Evolutionary conservation across 2,888 invertebrate species (phyloP), one percentile per base, ranked within the genome.

Genomic region (Leptothorax acervorum): DNA sequence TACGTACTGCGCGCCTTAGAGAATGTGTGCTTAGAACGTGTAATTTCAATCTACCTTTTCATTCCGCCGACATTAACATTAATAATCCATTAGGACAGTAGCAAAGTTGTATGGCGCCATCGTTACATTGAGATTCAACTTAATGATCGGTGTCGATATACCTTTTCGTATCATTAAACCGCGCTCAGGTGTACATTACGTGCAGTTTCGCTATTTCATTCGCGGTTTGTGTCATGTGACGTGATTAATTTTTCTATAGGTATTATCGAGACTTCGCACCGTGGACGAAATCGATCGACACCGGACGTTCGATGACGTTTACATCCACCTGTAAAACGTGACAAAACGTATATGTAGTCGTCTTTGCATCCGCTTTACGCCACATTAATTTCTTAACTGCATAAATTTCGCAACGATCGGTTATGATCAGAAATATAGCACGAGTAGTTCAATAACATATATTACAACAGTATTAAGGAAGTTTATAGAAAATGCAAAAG

Each of bases 81-180:
- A 88, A 90, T 90, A 90, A 84, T 84, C 90, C 88, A 88, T 90
- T 90, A 90, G 82, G 85, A 88, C 86, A 75, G 83, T 81, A 71
- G 87, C 85, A 31, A 42, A 71, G 63, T 71, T 39, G 71, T 70
- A 73, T 76, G 76, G 78, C 73, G 83, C 86, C 86, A 81, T 71
- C 55, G 55, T 57, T 71, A 74, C 57, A 48, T 74, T 74, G 65
- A 75, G 86, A 86, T 82, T 53, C 86, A n/a, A 65, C 53, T 28
- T 70, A 42, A 63, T 12, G 39, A 78, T 82, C 63, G 79, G 51
- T 78, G 78, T 78, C 78, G 63, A 82, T 78, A 31, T n/a, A 45
- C 23, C 42, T 78, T 78, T 78, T 70, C 51, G 60, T 73, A 23
- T 81, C 85, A 85, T 85, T 85, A 85, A 53, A 82, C 35, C 63